Base-by-base conservation (phyloP, 2,797 vertebrate genomes). In the Notolepis coatsorum region DNA sequence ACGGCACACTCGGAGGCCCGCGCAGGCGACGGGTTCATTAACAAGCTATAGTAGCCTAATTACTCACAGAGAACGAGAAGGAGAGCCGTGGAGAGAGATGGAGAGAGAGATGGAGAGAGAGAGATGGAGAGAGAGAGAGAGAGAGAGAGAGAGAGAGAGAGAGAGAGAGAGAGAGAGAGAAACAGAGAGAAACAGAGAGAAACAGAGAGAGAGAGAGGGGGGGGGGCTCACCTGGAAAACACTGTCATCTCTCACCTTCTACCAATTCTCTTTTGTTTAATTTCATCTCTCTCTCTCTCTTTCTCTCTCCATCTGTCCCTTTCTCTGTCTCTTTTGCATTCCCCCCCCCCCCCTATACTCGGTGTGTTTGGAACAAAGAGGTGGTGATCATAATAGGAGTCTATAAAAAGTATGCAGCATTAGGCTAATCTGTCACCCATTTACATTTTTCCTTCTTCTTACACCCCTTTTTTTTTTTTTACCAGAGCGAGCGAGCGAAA, bases 381-480 rank as follows among this genome's bases (percentile, higher is more conserved):
- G 52, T 61, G 47, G 67, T 83, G 75, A 82, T 92, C 87, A 91
- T 94, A 93, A 91, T 78, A 81, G 89, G 87, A 85, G 89, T 88
- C 91, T 91, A 88, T 91, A 84, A 93, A 91, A 95, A 93, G 92
- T 91, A 92, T 88, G 92, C 87, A 79, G 90, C 93, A 94, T 96
- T 94, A 94, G 88, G 89, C 91, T 95, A 94, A 96, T 96, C 94
- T 95, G 92, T 94, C 94, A 91, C 89, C 93, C 90, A 93, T 96
- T 96, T 95, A 90, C 91, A 89, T 94, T 94, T 93, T 91, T 92
- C 62, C 82, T 52, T 46, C 7, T 71, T 61, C 31, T n/a, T n/a
- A n/a, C 48, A 45, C 43, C 68, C 17, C 63, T 65, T 75, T 82
- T n/a, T n/a, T n/a, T n/a, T n/a, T n/a, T n/a, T 77, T 73, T 69